Conservation (phyloP, 2,888 invertebrate species). For the Caenorhabditis sp. region DNA sequence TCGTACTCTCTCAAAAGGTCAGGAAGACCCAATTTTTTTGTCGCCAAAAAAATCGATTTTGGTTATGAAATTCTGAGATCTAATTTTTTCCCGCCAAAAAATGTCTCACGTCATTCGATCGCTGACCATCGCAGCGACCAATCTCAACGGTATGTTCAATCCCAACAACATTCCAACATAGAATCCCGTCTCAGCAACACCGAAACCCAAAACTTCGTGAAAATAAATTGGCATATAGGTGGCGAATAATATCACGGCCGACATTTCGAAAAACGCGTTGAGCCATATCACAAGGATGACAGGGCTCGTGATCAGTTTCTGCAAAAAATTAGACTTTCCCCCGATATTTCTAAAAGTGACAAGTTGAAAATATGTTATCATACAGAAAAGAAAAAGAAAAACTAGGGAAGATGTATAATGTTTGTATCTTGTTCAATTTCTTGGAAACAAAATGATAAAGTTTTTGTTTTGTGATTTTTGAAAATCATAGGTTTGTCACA, state of each 20-base stretch:
- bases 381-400: neutral
- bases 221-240: conserved; percentile 60
- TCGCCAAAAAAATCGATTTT: too few species aligned
- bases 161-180: conserved; percentile 20
- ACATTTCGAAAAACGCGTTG: conserved; percentile 59
- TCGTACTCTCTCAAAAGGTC: too few species aligned
- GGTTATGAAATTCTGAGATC: too few species aligned
- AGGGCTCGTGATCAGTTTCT: conserved; percentile 49
- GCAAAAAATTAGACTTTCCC: too few species aligned
- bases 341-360: too few species aligned
- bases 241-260: conserved; percentile 51
- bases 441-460: too few species aligned
- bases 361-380: too few species aligned
- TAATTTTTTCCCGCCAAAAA: too few species aligned
- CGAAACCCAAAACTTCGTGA: conserved; percentile 45
- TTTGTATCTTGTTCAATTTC: neutral
- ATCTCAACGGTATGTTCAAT: conserved; percentile 44
- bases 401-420: neutral
- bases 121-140: neutral
- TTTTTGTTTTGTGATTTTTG: too few species aligned
- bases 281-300: conserved; percentile 55
- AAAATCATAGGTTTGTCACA: too few species aligned
- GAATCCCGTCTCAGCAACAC: conserved; percentile 43
- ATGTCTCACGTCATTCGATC: neutral
- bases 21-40: too few species aligned